Evolutionary conservation across 2,113 vertebrate genomes (phyloP), one percentile per base, ranked within the genome.

Genomic region (Chunga burmeisteri): DNA sequence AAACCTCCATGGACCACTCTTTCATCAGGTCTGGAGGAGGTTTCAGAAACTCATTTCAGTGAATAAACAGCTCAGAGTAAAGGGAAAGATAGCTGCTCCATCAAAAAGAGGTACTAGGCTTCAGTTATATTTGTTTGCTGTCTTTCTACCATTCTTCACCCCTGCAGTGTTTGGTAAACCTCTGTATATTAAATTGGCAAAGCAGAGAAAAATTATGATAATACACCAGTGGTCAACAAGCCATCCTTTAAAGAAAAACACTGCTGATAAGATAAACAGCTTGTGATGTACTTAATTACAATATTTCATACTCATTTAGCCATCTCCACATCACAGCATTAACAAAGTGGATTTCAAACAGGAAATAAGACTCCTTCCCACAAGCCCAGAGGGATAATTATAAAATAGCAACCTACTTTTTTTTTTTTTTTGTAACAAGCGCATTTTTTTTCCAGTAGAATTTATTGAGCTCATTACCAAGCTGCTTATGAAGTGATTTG

Each of bases 381-480:
- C 95, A 96, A 99, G 98, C 98, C 98, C 98, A 97, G 88, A 98
- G 97, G 98, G 97, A 98, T 98, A 98, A 99, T 99, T 99, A 99
- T 98, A 98, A 98, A 98, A 98, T 94, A 98, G 94, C 97, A 98
- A 98, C 97, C 95, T 97, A 96, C 89, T 96, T 97, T 96, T 98
- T 71, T 70, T 87, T 98, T 97, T 78, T 49, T 98, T 98, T 98
- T 86, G 82, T 98, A 97, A 90, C 6, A 19, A 97, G 93, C 65
- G 44, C 68, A 36, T 95, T 98, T 98, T 98, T 94, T 95, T 94
- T 95, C 86, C 90, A 94, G 84, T 92, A 97, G 94, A 98, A 98
- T 98, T 98, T 98, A 97, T 98, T 98, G 98, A 98, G 98, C 98
- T 99, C 98, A 98, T 99, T 99, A 99, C 98, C 98, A 98, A 98